A percentile compares a stretch with the other conserved stretches of the same genome.
Conservation (phyloP, 2,113 vertebrate species). For the Macquaria australasica region DNA sequence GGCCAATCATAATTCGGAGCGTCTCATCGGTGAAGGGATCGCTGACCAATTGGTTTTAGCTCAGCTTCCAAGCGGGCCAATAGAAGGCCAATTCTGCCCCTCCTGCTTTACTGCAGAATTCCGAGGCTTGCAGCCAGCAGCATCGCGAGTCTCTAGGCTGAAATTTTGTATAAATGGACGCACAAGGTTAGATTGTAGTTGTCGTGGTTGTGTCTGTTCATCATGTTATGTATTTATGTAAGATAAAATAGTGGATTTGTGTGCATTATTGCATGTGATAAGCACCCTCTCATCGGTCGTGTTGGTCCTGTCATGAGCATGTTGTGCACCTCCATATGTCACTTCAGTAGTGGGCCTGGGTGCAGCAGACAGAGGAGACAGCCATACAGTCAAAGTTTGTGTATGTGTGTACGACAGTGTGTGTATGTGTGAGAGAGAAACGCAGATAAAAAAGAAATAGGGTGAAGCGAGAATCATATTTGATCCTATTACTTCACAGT, state of each 20-base stretch:
- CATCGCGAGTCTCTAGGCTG: conserved; percentile 68
- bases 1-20: conserved; percentile 73
- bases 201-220: conserved; percentile 76
- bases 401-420: not conserved
- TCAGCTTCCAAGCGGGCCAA: conserved; percentile 62
- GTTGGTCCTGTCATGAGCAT: conserved; percentile 63
- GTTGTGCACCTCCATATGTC: conserved; percentile 62
- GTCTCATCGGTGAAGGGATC: conserved; percentile 41
- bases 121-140: conserved; percentile 73
- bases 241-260: conserved; percentile 36
- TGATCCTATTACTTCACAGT: not conserved
- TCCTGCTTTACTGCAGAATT: conserved; percentile 87
- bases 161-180: conserved; percentile 75
- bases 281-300: conserved; percentile 63
- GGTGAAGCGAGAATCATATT: conserved; percentile 7
- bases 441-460: not conserved
- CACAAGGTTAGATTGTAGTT: conserved; percentile 74
- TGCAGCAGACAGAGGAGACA: conserved; percentile 20
- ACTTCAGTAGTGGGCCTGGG: conserved; percentile 36
- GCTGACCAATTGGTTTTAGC: conserved; percentile 62
- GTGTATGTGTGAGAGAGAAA: not conserved
- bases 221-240: conserved; percentile 59
- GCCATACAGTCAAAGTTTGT: not conserved
- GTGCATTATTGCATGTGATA: conserved; percentile 66
- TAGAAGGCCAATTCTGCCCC: conserved; percentile 73